Evolutionary conservation across 2,888 invertebrate species (phyloP).

Genomic region (Melitaea athalia): DNA sequence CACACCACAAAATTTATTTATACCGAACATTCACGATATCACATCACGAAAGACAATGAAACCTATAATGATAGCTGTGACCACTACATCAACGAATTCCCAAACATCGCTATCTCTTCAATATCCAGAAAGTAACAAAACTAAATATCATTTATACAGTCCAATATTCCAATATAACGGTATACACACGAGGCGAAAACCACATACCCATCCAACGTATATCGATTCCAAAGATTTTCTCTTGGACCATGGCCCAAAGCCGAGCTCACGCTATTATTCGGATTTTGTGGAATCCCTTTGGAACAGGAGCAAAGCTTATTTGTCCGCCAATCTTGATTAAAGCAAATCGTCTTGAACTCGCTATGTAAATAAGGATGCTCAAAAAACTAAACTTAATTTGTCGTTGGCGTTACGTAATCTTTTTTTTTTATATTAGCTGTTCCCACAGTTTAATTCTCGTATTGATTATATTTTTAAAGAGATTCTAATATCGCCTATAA

Average conservation of each 20-base stretch:
- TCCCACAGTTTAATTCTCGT: too few relatives aligned
- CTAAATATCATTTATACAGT: neutral
- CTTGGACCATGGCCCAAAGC: slow-evolving; percentile 27
- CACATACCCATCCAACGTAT: slow-evolving; percentile 7
- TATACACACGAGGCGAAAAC: neutral
- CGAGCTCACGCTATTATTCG: slow-evolving; percentile 34
- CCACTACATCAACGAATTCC: too few relatives aligned
- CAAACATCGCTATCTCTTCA: too few relatives aligned
- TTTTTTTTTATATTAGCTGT: neutral
- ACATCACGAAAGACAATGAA: too few relatives aligned
- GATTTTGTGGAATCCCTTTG: slow-evolving; percentile 35
- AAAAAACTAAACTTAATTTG: slow-evolving; percentile 22
- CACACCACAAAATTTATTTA: too few relatives aligned
- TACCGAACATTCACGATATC: too few relatives aligned
- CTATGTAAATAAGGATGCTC: slow-evolving; percentile 40
- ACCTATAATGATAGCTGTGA: too few relatives aligned
- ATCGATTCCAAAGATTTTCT: slow-evolving; percentile 17
- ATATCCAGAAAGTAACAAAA: neutral
- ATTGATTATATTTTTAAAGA: too few relatives aligned
- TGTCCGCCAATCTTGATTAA: slow-evolving; percentile 51
- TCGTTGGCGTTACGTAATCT: slow-evolving; percentile 14
- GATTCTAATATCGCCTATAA: too few relatives aligned
- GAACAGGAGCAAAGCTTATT: slow-evolving; percentile 41
- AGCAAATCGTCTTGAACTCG: slow-evolving; percentile 38
- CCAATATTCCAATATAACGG: neutral